Conservation (phyloP, 1,140 invertebrate species). For the Apocrypta bakeri region DNA sequence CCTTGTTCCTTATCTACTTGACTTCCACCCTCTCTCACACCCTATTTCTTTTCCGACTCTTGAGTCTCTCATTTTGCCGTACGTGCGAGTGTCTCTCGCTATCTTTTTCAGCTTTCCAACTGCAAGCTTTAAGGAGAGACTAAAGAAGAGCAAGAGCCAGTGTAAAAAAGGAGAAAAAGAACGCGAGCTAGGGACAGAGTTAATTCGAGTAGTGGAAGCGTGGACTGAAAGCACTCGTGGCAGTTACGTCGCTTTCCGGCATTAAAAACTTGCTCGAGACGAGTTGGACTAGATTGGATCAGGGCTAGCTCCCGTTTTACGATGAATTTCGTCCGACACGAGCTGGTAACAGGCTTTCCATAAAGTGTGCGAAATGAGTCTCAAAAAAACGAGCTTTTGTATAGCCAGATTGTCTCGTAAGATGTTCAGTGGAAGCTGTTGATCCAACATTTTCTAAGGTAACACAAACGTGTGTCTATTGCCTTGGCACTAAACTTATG, state of each 20-base stretch:
- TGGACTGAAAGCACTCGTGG: slow-evolving; percentile 21
- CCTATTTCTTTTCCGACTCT: slow-evolving; percentile 26
- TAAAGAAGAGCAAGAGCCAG: not conserved
- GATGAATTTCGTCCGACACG: not conserved
- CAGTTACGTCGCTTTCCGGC: slow-evolving; percentile 17
- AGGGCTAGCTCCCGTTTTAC: not conserved
- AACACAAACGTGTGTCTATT: not conserved
- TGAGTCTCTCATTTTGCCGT: slow-evolving; percentile 35
- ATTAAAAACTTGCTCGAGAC: slow-evolving; percentile 25
- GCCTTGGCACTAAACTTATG: not conserved
- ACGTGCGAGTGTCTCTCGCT: slow-evolving; percentile 34
- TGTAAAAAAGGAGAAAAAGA: not conserved
- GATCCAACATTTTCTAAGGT: not conserved
- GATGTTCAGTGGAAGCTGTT: not conserved
- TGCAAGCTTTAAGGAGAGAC: not conserved
- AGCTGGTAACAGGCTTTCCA: slow-evolving; percentile 13
- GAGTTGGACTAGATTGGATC: slow-evolving; percentile 25
- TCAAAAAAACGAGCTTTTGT: not conserved
- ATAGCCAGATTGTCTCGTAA: not conserved
- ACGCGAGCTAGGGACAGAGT: slow-evolving; percentile 17
- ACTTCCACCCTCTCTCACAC: not conserved
- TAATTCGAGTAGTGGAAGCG: slow-evolving; percentile 47
- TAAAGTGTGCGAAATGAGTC: not conserved
- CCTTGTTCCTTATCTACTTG: not conserved
- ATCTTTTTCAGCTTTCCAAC: slow-evolving; percentile 12